Base-by-base conservation (phyloP, 2,113 vertebrate species). In the Cryptomyrus ogoouensis region DNA sequence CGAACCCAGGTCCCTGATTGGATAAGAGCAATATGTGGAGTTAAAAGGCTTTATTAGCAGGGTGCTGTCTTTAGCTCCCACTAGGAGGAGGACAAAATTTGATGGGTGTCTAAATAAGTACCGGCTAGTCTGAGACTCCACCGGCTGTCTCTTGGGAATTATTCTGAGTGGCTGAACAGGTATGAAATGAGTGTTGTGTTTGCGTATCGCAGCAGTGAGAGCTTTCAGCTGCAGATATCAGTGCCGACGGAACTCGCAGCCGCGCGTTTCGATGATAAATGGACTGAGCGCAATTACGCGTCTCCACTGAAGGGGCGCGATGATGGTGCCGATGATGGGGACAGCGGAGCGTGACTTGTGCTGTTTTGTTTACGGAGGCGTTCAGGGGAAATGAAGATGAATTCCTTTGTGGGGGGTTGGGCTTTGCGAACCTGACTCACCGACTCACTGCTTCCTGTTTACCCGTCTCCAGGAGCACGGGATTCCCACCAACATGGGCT, bases 401-500 rank as follows among this genome's bases (percentile, higher is more conserved):
- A 27, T 50, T 8, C 5, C 39, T 35, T 83, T 27, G 62, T 10
- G 10, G n/a, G 50, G 12, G 85, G 85, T 13, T 0, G 21, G 1
- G 21, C 2, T 46, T 5, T 50, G 47, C 2, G 4, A 27, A 86
- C 7, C 10, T 15, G 19, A 13, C n/a, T 86, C 17, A 17, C 44
- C 0, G 15, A 24, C 21, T 31, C 5, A 13, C 39, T 12, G 24
- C 24, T 44, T 84, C 83, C n/a, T 53, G 19, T 13, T 17, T 66
- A 12, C 42, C 21, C 52, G 2, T 58, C 35, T 35, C 89, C 92
- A 99, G 98, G 98, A 99, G 88, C 98, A 99, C 0, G 97, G 97
- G 88, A 99, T 99, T 91, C 98, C 98, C 90, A 99, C 97, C 0
- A 97, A 98, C 94, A 98, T 99, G 98, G 98, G 98, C 12, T 99